Evolutionary conservation across 2,888 invertebrate species (phyloP), one percentile per base, ranked within the genome.

Genomic region (Ypsolopha sequella): DNA sequence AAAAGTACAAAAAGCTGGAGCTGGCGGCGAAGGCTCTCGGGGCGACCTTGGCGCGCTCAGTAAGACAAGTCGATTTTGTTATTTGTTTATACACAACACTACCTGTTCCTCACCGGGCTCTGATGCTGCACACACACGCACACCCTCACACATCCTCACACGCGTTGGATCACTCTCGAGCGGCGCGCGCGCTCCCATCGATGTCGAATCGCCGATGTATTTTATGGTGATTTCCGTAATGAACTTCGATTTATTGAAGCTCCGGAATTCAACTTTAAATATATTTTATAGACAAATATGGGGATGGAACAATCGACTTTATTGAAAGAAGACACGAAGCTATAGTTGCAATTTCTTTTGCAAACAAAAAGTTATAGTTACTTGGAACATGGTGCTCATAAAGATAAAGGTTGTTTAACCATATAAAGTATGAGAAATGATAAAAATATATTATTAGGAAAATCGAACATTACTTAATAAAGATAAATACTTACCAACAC

Each of bases 51-150:
- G 72, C 70, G 71, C 73, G 72, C 71, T 74, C 70, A 68, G 76
- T 81, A 80, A 84, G 80, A 84, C 85, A 81, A 82, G 79, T 80
- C 80, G 80, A 81, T 81, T 84, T 80, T 80, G 80, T 85, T 85
- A 85, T 85, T 86, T 86, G 85, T 85, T 84, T 85, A 84, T 79
- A 84, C 81, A 85, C 80, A 79, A 81, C 82, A 53, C 55, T 82
- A 84, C 84, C 84, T 82, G 84, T 77, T 77, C 68, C 61, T 44
- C 53, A 53, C 58, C 52, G 53, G 36, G 38, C 48, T 24, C 43
- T 24, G 43, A 7, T 44, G 49, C 49, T 6, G 51, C 52, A 24
- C 53, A 34, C 48, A 9, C 43, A 49, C 41, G 46, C 54, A 51
- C 54, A 51, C 56, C 51, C 39, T 24, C 24, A 24, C 24, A 24